phyloP scores from a whole-genome alignment of 1,140 invertebrate genomes.

The Sitophilus oryzae region DNA sequence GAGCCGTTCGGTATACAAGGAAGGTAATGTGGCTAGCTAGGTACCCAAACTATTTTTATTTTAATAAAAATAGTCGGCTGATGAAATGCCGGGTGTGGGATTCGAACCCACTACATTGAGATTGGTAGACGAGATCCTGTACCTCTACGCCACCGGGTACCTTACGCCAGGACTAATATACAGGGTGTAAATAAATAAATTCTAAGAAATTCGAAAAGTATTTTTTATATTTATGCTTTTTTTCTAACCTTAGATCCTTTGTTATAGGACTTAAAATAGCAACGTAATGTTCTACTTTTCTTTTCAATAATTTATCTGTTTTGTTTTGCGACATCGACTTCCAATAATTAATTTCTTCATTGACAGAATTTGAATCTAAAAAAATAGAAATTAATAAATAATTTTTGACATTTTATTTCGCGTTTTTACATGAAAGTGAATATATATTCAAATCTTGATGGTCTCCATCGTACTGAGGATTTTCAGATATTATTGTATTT shows the following conservation, averaged over 20 bases:
- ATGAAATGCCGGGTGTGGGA: too few species aligned
- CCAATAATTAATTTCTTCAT: slow-evolving; percentile 19
- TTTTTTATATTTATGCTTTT: neutral
- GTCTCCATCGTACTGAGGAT: neutral
- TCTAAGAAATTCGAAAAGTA: neutral
- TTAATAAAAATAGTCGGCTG: too few species aligned
- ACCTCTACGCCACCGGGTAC: too few species aligned
- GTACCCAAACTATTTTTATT: too few species aligned
- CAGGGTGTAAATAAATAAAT: too few species aligned
- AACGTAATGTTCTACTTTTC: slow-evolving; percentile 20
- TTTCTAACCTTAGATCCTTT: slow-evolving; percentile 34
- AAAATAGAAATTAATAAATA: neutral
- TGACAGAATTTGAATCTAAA: slow-evolving; percentile 13
- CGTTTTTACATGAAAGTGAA: slow-evolving; percentile 14
- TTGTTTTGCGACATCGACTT: slow-evolving; percentile 7
- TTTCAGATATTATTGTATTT: slow-evolving; percentile 14
- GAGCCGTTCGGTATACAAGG: too few species aligned
- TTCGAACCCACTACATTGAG: too few species aligned
- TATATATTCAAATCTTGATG: neutral
- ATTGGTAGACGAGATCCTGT: too few species aligned
- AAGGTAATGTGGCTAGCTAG: too few species aligned
- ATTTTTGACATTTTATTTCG: too few species aligned
- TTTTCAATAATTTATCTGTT: slow-evolving; percentile 23
- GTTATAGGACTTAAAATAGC: slow-evolving; percentile 32
- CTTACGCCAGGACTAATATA: too few species aligned